phyloP scores from a whole-genome alignment of 2,888 invertebrate genomes.

The Cataglyphis altisquamis region DNA sequence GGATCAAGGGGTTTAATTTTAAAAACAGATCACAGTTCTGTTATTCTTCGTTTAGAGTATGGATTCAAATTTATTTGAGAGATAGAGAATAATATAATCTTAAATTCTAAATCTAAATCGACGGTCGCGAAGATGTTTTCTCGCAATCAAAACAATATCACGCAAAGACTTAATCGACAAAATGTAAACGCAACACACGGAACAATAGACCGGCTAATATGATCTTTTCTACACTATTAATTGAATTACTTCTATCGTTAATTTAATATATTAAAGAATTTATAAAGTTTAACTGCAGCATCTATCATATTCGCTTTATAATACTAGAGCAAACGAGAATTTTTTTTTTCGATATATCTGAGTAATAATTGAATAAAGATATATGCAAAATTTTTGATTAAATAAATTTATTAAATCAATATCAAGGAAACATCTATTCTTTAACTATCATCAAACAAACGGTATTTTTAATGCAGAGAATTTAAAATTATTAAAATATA shows the following conservation, averaged over 20 bases:
- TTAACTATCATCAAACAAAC: not conserved
- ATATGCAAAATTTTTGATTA: not conserved
- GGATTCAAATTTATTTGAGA: too few species aligned
- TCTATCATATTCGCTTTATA: not conserved
- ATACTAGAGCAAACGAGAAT: not conserved
- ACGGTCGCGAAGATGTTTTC: too few species aligned
- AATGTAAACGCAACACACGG: too few species aligned
- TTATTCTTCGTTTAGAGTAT: too few species aligned
- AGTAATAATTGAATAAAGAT: not conserved
- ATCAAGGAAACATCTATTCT: not conserved
- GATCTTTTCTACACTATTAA: not conserved
- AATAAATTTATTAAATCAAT: not conserved
- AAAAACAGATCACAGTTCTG: too few species aligned
- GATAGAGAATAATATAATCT: too few species aligned
- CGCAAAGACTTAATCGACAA: too few species aligned
- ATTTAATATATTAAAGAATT: not conserved
- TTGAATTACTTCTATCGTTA: slow-evolving; percentile 50
- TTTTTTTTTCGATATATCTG: not conserved
- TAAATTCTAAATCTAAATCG: too few species aligned
- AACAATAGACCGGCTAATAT: too few species aligned
- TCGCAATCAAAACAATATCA: too few species aligned
- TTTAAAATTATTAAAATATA: slow-evolving; percentile 14
- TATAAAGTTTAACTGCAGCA: not conserved
- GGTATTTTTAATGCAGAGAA: not conserved
- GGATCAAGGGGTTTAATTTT: too few species aligned